These are phyloP conservation scores for Gallinago nigripennis DNA, from an alignment of 2,797 vertebrate species.

Conservation along the genomic window DNA sequence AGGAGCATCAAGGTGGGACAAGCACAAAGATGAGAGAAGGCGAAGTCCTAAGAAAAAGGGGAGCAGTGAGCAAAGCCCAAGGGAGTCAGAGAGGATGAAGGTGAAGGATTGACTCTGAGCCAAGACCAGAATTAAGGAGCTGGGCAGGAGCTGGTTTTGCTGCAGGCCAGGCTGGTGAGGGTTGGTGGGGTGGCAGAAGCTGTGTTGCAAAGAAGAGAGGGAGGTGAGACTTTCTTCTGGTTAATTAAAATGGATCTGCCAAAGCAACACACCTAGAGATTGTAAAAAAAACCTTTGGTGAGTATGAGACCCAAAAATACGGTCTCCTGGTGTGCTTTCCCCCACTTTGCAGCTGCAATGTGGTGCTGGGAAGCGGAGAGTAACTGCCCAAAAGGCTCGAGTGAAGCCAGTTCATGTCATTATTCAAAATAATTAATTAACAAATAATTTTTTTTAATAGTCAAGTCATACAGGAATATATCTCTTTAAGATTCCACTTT, in stretches of 20 bases:
- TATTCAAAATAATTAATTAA: neutral
- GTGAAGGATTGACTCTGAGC: neutral
- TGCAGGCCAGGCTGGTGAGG: neutral
- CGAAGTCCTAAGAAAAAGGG: neutral
- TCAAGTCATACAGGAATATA: neutral
- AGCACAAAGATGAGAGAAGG: neutral
- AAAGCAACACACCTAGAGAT: neutral
- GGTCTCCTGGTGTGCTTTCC: neutral
- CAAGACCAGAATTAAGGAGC: neutral
- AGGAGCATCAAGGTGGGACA: neutral
- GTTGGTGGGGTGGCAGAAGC: neutral
- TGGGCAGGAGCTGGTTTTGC: neutral
- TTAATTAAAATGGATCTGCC: neutral
- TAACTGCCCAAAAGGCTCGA: rapidly evolving
- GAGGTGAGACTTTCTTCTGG: neutral
- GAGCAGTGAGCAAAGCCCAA: neutral
- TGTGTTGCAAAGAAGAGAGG: neutral
- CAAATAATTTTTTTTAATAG: neutral
- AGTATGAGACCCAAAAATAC: rapidly evolving
- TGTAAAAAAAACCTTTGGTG: neutral
- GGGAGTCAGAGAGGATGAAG: neutral
- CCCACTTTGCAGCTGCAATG: rapidly evolving
- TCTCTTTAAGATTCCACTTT: neutral
- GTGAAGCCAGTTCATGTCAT: neutral
- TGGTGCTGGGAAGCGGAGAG: neutral